These are phyloP conservation scores for Lasioglossum morio DNA, from an alignment of 2,888 invertebrate genomes.

Conservation along the genomic window DNA sequence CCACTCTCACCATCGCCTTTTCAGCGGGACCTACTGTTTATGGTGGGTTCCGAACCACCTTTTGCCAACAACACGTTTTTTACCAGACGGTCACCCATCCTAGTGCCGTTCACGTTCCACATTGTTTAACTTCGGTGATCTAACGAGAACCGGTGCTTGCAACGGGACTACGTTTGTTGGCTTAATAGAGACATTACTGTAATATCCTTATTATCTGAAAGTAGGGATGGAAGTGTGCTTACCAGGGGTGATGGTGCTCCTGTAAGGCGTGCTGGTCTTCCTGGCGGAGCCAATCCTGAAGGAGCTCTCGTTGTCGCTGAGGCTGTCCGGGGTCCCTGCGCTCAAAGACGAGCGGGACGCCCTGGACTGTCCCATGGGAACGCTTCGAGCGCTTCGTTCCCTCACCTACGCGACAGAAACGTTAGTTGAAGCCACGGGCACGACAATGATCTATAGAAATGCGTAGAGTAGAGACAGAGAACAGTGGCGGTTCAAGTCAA, in stretches of 20 bases:
- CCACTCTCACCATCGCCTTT: no score
- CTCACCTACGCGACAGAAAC: conserved; percentile 89
- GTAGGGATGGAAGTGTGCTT: conserved; percentile 1
- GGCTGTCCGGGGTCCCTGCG: conserved; percentile 95
- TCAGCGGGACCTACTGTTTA: no score
- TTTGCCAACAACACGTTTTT: no score
- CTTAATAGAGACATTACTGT: no score
- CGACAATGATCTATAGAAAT: not conserved
- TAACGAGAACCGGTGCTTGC: no score
- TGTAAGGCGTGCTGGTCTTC: conserved; percentile 88
- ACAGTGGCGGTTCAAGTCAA: no score
- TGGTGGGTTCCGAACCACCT: no score
- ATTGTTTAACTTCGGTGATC: no score
- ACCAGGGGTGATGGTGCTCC: conserved; percentile 91
- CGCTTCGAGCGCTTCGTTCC: conserved; percentile 95
- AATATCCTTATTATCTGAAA: no score
- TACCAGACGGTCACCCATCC: no score
- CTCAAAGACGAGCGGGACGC: conserved; percentile 92
- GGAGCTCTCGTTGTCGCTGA: conserved; percentile 94
- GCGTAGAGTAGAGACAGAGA: conserved; percentile 33
- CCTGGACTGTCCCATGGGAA: conserved; percentile 93
- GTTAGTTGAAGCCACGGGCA: conserved; percentile 21
- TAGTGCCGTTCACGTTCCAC: no score
- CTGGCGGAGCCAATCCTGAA: conserved; percentile 88
- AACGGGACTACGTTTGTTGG: no score